These are phyloP conservation scores for Diorhabda elongata DNA, from an alignment of 1,140 invertebrate genomes.

Conservation along the genomic window DNA sequence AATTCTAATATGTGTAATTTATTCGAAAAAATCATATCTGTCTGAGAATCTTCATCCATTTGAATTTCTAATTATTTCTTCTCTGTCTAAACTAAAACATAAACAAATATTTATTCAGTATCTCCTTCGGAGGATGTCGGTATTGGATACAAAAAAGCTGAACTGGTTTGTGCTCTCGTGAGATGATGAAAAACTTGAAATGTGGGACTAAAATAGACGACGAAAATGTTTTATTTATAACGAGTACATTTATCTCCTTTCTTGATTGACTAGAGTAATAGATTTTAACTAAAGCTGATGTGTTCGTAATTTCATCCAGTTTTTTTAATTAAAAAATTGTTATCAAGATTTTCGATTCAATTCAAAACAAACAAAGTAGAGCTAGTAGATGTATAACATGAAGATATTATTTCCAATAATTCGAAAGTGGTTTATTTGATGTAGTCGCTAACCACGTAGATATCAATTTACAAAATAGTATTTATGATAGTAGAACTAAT, in stretches of 20 bases:
- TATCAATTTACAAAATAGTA: too few species aligned
- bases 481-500: too few species aligned
- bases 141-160: slow-evolving; percentile 18
- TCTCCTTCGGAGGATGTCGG: slow-evolving; percentile 5
- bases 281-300: background rate
- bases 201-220: slow-evolving; percentile 9
- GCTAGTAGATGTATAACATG: too few species aligned
- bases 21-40: slow-evolving; percentile 17
- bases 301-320: too few species aligned
- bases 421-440: too few species aligned
- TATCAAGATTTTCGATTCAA: too few species aligned
- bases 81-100: slow-evolving; percentile 39
- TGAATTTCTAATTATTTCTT: slow-evolving; percentile 32
- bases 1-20: too few species aligned
- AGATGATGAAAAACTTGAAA: slow-evolving; percentile 20
- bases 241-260: background rate
- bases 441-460: too few species aligned
- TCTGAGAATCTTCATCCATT: slow-evolving; percentile 31
- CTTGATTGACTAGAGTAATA: background rate
- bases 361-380: too few species aligned
- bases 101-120: slow-evolving; percentile 38
- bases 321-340: too few species aligned
- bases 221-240: slow-evolving; percentile 27
- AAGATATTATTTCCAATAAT: too few species aligned
- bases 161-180: slow-evolving; percentile 19